Percentiles rank a stretch among this genome's conserved stretches.
Conservation (phyloP, 2,888 invertebrate genomes). For the Nemotelus nigrinus region DNA sequence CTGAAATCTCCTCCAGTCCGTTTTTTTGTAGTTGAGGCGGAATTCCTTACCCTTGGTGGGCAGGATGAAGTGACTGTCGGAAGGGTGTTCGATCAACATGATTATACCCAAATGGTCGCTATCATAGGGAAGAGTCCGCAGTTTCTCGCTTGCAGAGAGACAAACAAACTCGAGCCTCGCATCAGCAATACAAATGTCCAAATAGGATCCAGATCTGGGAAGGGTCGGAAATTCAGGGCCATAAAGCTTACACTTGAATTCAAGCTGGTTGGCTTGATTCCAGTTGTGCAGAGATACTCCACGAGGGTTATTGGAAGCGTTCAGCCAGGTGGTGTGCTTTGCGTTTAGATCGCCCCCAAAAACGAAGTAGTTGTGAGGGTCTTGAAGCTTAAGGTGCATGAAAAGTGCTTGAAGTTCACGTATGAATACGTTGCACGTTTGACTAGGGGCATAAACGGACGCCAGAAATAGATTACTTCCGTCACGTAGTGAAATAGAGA, state of each 20-base stretch:
- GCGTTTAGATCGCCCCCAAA: constrained; percentile 45
- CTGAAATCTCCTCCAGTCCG: constrained; percentile 17
- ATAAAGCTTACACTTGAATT: background rate
- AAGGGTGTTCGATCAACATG: background rate
- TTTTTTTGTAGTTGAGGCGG: background rate
- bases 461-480: constrained; percentile 2
- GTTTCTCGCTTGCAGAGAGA: background rate
- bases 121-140: background rate
- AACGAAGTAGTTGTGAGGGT: constrained; percentile 25
- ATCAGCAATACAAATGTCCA: constrained; percentile 6
- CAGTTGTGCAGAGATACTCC: constrained; percentile 29
- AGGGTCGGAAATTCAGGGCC: background rate
- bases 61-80: background rate
- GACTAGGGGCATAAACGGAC: constrained; percentile 8
- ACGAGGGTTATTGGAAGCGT: constrained; percentile 31
- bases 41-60: background rate
- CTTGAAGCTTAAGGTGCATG: constrained; percentile 23
- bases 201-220: constrained; percentile 3
- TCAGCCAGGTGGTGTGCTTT: constrained; percentile 30
- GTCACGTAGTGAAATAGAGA: background rate
- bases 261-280: constrained; percentile 17
- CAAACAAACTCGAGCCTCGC: background rate
- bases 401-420: constrained; percentile 28
- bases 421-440: background rate
- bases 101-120: background rate